phyloP scores from a whole-genome alignment of 1,140 invertebrate species.

The Epicauta chinensis region DNA sequence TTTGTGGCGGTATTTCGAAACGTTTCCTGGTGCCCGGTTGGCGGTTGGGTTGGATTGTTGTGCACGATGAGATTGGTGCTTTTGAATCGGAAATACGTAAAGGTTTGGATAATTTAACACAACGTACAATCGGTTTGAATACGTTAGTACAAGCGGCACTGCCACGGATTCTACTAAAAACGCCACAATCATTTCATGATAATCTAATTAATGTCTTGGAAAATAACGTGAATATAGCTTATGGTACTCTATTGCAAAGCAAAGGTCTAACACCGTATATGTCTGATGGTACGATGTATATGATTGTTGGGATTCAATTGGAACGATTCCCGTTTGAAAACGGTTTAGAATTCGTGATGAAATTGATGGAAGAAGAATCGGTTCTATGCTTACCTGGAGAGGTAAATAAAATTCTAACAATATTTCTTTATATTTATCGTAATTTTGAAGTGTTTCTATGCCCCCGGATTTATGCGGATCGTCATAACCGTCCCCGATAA shows the following conservation, averaged over 20 bases:
- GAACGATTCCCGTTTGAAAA: conserved; percentile 75
- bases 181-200: conserved; percentile 78
- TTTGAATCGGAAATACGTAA: conserved; percentile 60
- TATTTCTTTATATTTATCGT: conserved; percentile 15
- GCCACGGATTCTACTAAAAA: conserved; percentile 75
- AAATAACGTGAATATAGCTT: conserved; percentile 72
- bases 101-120: conserved; percentile 70
- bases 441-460: conserved; percentile 80
- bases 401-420: conserved; percentile 47
- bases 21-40: conserved; percentile 94
- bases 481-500: conserved; percentile 82
- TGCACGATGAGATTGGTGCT: conserved; percentile 71
- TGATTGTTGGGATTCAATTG: conserved; percentile 89
- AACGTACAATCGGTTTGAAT: conserved; percentile 84
- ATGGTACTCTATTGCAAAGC: too few species aligned
- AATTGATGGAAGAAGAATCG: conserved; percentile 87
- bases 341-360: conserved; percentile 84
- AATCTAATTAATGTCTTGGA: conserved; percentile 67
- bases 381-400: conserved; percentile 95
- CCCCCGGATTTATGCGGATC: conserved; percentile 81
- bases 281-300: conserved; percentile 97
- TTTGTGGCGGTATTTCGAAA: conserved; percentile 91
- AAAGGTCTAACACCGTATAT: conserved; percentile 44
- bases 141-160: conserved; percentile 92
- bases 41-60: conserved; percentile 94